phyloP scores from a whole-genome alignment of 2,888 invertebrate genomes.

The Papilio elwesi region DNA sequence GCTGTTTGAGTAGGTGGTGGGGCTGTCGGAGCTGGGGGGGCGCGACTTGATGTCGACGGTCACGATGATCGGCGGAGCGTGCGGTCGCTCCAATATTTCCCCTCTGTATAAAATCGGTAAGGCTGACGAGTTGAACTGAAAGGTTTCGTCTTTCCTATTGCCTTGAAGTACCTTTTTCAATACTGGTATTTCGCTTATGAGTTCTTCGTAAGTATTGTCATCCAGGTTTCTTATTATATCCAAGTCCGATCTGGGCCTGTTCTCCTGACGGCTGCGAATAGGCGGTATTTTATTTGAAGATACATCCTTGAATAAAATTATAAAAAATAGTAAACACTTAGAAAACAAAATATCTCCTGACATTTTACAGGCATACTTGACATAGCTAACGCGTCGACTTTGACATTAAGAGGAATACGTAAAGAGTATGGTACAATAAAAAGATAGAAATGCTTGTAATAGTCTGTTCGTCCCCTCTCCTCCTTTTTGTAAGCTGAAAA shows the following conservation, averaged over 20 bases:
- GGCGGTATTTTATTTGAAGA: not conserved
- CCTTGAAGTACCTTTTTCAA: conserved; percentile 8
- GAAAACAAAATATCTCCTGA: conserved; percentile 12
- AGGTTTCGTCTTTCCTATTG: conserved; percentile 9
- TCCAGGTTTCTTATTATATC: conserved; percentile 11
- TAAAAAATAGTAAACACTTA: conserved; percentile 8
- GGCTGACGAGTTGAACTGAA: conserved; percentile 6
- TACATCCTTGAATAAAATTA: not conserved
- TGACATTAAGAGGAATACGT: not conserved
- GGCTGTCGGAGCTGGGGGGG: not conserved
- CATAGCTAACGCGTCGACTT: not conserved
- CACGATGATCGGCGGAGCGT: not conserved
- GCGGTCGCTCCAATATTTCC: conserved; percentile 8
- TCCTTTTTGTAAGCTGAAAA: no score
- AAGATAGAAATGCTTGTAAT: no score
- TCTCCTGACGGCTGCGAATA: not conserved
- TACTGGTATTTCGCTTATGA: conserved; percentile 3
- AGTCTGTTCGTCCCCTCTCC: no score
- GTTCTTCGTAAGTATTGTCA: conserved; percentile 2
- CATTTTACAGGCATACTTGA: not conserved
- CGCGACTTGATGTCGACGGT: not conserved
- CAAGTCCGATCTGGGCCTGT: not conserved
- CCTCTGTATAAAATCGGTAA: conserved; percentile 9
- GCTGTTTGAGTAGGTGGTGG: not conserved
- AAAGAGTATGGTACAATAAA: no score